Percentiles rank a stretch among this genome's conserved stretches.
Conservation (phyloP, 2,888 invertebrate species). For the Atherix ibis region DNA sequence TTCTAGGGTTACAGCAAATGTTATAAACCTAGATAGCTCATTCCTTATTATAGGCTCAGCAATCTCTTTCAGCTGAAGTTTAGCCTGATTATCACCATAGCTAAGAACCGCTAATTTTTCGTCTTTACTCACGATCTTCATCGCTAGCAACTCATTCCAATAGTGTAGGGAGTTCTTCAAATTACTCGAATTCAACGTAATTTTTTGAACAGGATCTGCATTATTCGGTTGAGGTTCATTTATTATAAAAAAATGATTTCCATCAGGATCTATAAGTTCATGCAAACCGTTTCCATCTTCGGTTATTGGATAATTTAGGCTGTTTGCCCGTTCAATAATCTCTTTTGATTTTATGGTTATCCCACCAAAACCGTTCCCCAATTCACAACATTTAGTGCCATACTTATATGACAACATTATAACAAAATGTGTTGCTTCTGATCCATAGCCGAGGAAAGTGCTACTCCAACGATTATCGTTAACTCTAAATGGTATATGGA, state of each 20-base stretch:
- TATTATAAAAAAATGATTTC: slow-evolving; percentile 71
- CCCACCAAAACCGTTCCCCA: slow-evolving; percentile 85
- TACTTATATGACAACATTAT: slow-evolving; percentile 97
- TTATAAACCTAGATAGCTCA: slow-evolving; percentile 87
- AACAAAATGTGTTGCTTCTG: slow-evolving; percentile 88
- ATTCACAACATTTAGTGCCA: slow-evolving; percentile 69
- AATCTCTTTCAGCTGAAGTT: slow-evolving; percentile 46
- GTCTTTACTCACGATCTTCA: slow-evolving; percentile 51
- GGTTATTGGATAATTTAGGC: slow-evolving; percentile 52
- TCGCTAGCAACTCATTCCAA: slow-evolving; percentile 65
- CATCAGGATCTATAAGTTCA: slow-evolving; percentile 74
- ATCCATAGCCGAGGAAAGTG: slow-evolving; percentile 97
- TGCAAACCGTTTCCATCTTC: slow-evolving; percentile 42
- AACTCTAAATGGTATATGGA: slow-evolving; percentile 51
- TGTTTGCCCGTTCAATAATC: slow-evolving; percentile 54
- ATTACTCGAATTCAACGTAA: slow-evolving; percentile 63
- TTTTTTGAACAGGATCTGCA: slow-evolving; percentile 66
- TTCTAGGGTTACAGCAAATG: slow-evolving; percentile 72
- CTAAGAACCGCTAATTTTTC: slow-evolving; percentile 48
- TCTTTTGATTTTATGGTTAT: slow-evolving; percentile 70
- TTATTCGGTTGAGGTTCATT: slow-evolving; percentile 51
- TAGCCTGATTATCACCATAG: slow-evolving; percentile 56
- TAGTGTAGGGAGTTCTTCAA: slow-evolving; percentile 60
- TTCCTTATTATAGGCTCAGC: slow-evolving; percentile 54
- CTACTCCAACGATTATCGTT: slow-evolving; percentile 98